Percentiles rank a stretch among this genome's conserved stretches.
phyloP scores from a whole-genome alignment of 2,113 vertebrate species.

The Nymphicus hollandicus region DNA sequence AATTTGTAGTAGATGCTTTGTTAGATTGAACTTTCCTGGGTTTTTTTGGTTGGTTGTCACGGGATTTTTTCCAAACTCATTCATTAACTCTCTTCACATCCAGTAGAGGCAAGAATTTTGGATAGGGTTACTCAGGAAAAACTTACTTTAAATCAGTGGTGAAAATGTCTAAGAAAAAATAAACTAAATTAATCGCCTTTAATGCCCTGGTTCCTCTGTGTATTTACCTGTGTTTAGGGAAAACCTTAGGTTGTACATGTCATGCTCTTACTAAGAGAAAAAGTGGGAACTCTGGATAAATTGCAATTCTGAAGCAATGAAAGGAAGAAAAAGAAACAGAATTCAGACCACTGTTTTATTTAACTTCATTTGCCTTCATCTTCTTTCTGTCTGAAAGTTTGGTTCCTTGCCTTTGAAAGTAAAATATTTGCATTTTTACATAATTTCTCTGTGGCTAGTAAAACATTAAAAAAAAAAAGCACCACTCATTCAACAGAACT shows the following conservation, averaged over 20 bases:
- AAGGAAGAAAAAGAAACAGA: not conserved
- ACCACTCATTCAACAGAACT: not conserved
- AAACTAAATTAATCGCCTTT: not conserved
- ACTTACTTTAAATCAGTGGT: not conserved
- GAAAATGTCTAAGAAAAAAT: not conserved
- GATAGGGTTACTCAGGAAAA: not conserved
- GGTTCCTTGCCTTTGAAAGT: not conserved
- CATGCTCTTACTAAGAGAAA: not conserved
- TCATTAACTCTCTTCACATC: conserved; percentile 16
- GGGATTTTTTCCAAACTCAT: not conserved
- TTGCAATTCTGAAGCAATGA: not conserved
- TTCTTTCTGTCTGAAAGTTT: not conserved
- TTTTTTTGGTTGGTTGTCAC: not conserved
- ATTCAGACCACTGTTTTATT: not conserved
- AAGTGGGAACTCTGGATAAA: not conserved
- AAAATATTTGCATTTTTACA: not conserved
- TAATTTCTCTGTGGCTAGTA: not conserved
- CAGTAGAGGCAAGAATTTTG: not conserved
- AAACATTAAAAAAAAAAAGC: not conserved
- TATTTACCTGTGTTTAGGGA: not conserved
- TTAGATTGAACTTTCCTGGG: not conserved
- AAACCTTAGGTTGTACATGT: not conserved
- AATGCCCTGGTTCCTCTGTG: not conserved
- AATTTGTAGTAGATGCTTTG: conserved; percentile 32
- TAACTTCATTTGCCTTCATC: not conserved